A percentile compares a stretch with the other conserved stretches of the same genome.
phyloP scores from a whole-genome alignment of 2,797 vertebrate genomes.

The Halcyon chelicuti region DNA sequence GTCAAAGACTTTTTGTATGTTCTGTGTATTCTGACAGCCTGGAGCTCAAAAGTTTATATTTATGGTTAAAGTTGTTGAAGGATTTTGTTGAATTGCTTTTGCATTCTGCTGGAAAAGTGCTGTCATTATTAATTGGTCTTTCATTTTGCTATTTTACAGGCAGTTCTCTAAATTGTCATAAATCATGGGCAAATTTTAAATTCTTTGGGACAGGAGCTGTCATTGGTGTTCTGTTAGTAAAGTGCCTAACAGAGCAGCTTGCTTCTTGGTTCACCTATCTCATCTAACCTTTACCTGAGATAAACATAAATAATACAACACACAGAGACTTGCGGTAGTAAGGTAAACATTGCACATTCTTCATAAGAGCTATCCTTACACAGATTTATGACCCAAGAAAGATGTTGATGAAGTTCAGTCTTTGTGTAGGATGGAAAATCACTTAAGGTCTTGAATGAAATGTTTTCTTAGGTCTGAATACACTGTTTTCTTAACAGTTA shows the following conservation, averaged over 20 bases:
- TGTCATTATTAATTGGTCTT: slow-evolving; percentile 57
- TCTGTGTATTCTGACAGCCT: neutral
- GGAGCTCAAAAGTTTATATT: neutral
- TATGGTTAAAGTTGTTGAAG: neutral
- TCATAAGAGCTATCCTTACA: neutral
- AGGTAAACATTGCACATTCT: neutral
- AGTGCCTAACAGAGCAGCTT: slow-evolving; percentile 23
- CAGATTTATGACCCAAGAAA: neutral
- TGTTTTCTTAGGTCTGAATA: neutral
- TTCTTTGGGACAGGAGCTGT: slow-evolving; percentile 52
- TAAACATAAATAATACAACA: slow-evolving; percentile 47
- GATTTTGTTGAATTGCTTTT: neutral
- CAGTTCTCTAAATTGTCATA: slow-evolving; percentile 59
- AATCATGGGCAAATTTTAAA: slow-evolving; percentile 54
- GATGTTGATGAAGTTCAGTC: neutral
- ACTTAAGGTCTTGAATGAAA: neutral
- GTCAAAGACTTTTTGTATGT: neutral
- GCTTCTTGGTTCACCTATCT: neutral
- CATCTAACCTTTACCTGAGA: neutral
- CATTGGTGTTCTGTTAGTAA: slow-evolving; percentile 43
- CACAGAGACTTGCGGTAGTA: neutral
- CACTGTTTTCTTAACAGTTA: neutral
- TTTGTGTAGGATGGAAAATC: neutral
- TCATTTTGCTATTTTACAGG: slow-evolving; percentile 53
- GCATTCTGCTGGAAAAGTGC: slow-evolving; percentile 22